These are phyloP conservation scores for Malthinus seriepunctatus DNA, from an alignment of 2,888 invertebrate genomes.

Conservation along the genomic window DNA sequence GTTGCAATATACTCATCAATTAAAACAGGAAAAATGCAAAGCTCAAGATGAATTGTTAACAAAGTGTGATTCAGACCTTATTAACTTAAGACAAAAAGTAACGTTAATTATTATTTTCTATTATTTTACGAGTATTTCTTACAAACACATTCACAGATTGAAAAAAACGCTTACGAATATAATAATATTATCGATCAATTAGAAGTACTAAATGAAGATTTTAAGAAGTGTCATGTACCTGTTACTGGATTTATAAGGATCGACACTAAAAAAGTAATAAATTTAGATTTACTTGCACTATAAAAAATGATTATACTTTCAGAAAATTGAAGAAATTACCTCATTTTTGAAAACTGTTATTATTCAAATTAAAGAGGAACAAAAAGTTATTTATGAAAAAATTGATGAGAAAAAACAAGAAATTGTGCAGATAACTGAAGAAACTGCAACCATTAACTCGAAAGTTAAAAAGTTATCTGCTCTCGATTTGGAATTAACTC, in stretches of 20 bases:
- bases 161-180: background rate
- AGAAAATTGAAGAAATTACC: background rate
- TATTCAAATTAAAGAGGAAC: background rate
- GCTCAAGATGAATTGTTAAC: conserved; percentile 2
- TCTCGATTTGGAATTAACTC: background rate
- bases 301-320: background rate
- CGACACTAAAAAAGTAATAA: background rate
- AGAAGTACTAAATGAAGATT: background rate
- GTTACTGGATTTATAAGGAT: background rate
- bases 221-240: background rate
- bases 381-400: background rate
- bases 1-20: conserved; percentile 8
- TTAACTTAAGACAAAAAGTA: background rate
- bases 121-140: too few species aligned
- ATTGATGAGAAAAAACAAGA: background rate
- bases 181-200: background rate
- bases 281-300: background rate
- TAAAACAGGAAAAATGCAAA: conserved; percentile 12
- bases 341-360: background rate
- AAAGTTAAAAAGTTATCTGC: background rate
- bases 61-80: conserved; percentile 2
- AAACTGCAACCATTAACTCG: background rate
- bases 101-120: too few species aligned
- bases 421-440: background rate
- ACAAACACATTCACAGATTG: background rate